These are phyloP conservation scores for Vireo griseus DNA, from an alignment of 2,797 vertebrate genomes.

Conservation along the genomic window DNA sequence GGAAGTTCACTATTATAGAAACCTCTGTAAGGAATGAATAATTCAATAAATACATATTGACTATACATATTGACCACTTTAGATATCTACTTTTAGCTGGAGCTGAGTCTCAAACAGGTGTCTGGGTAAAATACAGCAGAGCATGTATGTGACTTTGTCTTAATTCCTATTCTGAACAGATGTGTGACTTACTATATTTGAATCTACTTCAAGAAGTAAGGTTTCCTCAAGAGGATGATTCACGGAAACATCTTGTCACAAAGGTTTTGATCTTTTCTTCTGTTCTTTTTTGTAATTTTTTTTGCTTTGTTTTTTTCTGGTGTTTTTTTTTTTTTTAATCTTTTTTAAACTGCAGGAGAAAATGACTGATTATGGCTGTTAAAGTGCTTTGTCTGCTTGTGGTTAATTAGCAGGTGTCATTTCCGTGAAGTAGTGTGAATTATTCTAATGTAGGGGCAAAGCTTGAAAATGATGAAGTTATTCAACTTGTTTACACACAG, in stretches of 20 bases:
- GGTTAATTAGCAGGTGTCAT: conserved; percentile 72
- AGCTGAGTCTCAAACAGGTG: not conserved
- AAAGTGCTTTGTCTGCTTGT: conserved; percentile 65
- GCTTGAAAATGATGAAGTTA: conserved; percentile 68
- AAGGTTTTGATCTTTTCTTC: conserved; percentile 23
- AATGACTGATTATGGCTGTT: conserved; percentile 56
- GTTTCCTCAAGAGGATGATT: conserved; percentile 23
- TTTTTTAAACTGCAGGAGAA: conserved; percentile 45
- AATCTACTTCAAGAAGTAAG: conserved; percentile 10
- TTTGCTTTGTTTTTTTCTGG: not conserved
- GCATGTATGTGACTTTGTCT: not conserved
- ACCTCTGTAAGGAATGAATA: not conserved
- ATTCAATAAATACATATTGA: not conserved
- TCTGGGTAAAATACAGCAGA: not conserved
- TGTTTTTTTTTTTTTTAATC: not conserved
- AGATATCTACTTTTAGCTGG: not conserved
- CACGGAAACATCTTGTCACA: conserved; percentile 39
- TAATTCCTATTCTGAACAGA: not conserved
- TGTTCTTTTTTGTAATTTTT: not conserved
- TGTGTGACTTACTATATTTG: not conserved
- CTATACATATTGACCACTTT: not conserved
- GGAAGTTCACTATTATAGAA: not conserved
- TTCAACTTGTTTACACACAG: conserved; percentile 66
- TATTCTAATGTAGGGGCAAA: conserved; percentile 64
- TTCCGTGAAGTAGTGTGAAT: conserved; percentile 71